Base-by-base conservation (phyloP, 1,140 invertebrate species). In the Nymphalis io region DNA sequence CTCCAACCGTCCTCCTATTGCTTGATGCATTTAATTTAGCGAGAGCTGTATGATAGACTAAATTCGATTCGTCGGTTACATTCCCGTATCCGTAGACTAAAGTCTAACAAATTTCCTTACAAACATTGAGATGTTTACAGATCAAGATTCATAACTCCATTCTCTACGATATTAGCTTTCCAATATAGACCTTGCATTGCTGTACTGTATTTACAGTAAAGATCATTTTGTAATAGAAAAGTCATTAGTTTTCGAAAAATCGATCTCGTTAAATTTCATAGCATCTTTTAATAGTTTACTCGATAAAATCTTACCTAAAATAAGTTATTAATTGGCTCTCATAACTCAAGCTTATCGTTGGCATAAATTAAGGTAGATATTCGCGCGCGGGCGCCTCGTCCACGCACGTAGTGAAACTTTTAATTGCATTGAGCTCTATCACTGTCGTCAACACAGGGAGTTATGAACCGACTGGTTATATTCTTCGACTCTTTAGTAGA, bases 361-460 rank as follows among this genome's bases (percentile, higher is more conserved):
- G 85, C 85, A 88, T 89, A 91, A 91, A 89, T 91, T 89, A 90
- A 90, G 88, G 83, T 88, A 80, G 83, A 85, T 83, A 83, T 80
- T 83, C 80, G 82, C 84, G 81, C 78, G 77, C 72, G 60, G 72
- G 79, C 80, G 83, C 78, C 80, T 83, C 84, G 85, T 85, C 85
- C 87, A 89, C 89, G 88, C 89, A 91, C 88, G 87, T 84, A 85
- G 84, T 84, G 75, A 86, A 91, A 91, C 87, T 91, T 91, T 91
- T 91, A 91, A 91, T 91, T 91, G 89, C 87, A 87, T 91, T 86
- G 75, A 81, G 81, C 83, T 87, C 87, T 87, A 89, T 90, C 87
- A 89, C 80, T 83, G 87, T 84, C 83, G 85, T 84, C 87, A 84
- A 84, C 86, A 79, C 70, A 74, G 78, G 75, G 79, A 84, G 79